These are phyloP conservation scores for Pedionomus torquatus DNA, from an alignment of 2,113 vertebrate species.

Conservation along the genomic window DNA sequence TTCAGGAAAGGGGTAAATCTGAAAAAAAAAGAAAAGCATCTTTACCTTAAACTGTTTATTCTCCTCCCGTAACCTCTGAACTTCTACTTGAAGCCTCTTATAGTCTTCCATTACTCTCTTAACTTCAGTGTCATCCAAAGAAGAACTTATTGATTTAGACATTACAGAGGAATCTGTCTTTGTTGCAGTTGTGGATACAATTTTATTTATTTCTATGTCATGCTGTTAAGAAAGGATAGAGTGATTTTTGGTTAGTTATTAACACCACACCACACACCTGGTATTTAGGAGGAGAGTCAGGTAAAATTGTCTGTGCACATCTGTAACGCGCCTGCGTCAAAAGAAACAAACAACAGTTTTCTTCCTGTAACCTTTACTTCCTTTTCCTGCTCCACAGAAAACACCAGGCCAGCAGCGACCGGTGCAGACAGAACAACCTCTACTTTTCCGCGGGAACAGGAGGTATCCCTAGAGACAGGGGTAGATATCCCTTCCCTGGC, in stretches of 20 bases:
- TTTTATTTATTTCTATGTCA: conserved; percentile 95
- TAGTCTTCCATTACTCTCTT: conserved; percentile 97
- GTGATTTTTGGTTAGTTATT: conserved; percentile 38
- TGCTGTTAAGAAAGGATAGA: conserved; percentile 83
- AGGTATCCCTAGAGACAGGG: neutral
- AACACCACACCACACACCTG: conserved; percentile 32
- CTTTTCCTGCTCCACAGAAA: neutral
- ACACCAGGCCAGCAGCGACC: neutral
- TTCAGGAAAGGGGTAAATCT: neutral
- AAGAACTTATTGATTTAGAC: conserved; percentile 89
- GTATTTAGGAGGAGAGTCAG: neutral
- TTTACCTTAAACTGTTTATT: conserved; percentile 95
- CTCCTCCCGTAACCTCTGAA: conserved; percentile 97
- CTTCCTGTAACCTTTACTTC: neutral
- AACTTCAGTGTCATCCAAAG: conserved; percentile 90
- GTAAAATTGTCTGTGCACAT: conserved; percentile 25
- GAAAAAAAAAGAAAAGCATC: neutral
- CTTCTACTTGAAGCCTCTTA: conserved; percentile 93
- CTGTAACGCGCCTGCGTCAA: neutral
- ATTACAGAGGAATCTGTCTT: conserved; percentile 90
- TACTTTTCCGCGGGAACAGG: neutral
- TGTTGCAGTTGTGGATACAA: conserved; percentile 87
- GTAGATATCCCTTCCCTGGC: fast-evolving
- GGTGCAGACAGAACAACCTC: neutral
- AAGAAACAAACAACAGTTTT: conserved; percentile 29